Evolutionary conservation across 2,113 vertebrate species (phyloP).

Genomic region (Piaya cayana): DNA sequence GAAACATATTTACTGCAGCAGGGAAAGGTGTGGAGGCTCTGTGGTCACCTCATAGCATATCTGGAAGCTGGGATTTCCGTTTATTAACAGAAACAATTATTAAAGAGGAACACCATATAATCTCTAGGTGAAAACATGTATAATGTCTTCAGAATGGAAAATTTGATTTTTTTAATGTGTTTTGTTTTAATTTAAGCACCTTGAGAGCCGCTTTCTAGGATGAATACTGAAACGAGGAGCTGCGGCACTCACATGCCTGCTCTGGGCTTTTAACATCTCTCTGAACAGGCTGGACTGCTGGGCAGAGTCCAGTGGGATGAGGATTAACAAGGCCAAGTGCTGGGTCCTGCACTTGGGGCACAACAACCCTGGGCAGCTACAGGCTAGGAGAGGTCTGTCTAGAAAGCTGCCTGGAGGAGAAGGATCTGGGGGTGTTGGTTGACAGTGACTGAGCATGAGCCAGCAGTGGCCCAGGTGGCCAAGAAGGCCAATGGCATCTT

Average conservation of each 20-base stretch:
- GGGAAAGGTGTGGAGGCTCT: not conserved
- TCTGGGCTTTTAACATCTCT: not conserved
- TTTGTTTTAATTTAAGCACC: not conserved
- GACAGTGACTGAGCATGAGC: too few species aligned
- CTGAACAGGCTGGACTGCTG: too few species aligned
- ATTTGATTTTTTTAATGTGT: accelerated
- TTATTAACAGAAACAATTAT: not conserved
- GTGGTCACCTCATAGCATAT: not conserved
- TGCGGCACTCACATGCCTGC: not conserved
- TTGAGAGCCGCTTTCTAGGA: not conserved
- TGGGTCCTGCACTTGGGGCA: too few species aligned
- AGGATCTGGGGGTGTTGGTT: too few species aligned
- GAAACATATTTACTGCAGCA: not conserved
- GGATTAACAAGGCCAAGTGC: too few species aligned
- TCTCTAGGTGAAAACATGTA: not conserved
- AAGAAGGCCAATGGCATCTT: too few species aligned
- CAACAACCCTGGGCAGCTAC: too few species aligned
- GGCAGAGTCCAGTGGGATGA: too few species aligned
- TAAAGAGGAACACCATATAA: not conserved
- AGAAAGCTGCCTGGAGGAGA: too few species aligned
- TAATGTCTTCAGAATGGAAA: not conserved
- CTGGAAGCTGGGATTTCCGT: not conserved
- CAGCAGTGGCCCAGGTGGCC: too few species aligned
- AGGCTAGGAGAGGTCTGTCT: too few species aligned
- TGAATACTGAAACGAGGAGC: not conserved